A percentile compares a stretch with the other conserved stretches of the same genome.
Conservation (phyloP, 2,888 invertebrate species). For the Busseola fusca region DNA sequence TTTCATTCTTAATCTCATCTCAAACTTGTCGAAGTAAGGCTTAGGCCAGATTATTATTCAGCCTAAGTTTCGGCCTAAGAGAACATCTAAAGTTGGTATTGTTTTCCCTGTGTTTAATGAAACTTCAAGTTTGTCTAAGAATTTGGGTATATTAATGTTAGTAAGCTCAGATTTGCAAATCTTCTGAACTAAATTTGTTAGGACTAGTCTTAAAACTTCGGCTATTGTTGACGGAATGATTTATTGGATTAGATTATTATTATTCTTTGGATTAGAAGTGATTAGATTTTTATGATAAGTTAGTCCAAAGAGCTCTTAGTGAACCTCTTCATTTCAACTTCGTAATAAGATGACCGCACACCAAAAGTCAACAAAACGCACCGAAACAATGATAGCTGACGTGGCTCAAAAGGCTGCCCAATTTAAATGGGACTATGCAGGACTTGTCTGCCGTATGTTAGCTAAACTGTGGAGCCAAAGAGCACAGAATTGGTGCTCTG, state of each 20-base stretch:
- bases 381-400: no score
- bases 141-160: slow-evolving; percentile 22
- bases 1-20: slow-evolving; percentile 23
- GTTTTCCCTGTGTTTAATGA: slow-evolving; percentile 14
- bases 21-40: slow-evolving; percentile 5
- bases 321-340: neutral
- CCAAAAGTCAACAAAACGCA: neutral
- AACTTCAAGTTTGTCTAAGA: slow-evolving; percentile 12
- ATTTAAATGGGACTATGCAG: no score
- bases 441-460: no score
- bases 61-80: slow-evolving; percentile 7
- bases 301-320: no score
- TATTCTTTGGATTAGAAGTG: neutral
- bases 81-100: slow-evolving; percentile 4
- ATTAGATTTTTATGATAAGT: neutral
- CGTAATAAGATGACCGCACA: neutral
- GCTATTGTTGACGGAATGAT: slow-evolving; percentile 12
- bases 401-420: no score
- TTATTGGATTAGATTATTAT: no score
- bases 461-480: no score
- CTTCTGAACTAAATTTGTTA: slow-evolving; percentile 33
- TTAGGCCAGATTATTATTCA: slow-evolving; percentile 12
- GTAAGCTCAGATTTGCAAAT: slow-evolving; percentile 18
- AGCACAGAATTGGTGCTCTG: no score
- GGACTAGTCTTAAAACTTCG: neutral